Conservation (phyloP, 2,797 vertebrate species). For the Coendou prehensilis region DNA sequence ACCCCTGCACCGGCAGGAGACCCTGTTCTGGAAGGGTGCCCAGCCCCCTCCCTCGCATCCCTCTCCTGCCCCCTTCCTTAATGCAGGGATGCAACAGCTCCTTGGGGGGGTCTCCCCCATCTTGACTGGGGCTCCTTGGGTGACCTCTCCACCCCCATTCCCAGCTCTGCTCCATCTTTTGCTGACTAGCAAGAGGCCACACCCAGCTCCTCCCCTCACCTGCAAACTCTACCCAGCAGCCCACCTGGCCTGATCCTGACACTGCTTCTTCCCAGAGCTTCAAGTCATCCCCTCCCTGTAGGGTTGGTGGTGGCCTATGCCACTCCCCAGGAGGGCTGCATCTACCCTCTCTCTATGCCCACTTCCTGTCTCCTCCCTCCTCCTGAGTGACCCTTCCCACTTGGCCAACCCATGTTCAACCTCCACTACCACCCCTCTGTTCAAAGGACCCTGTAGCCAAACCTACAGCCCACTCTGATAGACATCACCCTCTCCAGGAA, state of each 20-base stretch:
- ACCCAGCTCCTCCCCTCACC: neutral
- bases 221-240: neutral
- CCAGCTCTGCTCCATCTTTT: neutral
- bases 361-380: neutral
- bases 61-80: too few relatives aligned
- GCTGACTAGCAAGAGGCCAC: neutral
- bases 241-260: neutral
- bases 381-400: neutral
- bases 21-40: neutral
- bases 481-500: slow-evolving; percentile 51
- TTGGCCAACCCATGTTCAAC: fast-evolving
- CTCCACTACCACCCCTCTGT: neutral
- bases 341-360: neutral
- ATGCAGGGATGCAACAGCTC: neutral
- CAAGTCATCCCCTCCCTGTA: neutral
- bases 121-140: neutral
- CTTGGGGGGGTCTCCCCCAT: neutral
- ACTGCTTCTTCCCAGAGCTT: neutral
- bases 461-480: too few relatives aligned
- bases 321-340: neutral
- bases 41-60: neutral
- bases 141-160: neutral
- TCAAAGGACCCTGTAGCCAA: neutral
- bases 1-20: fast-evolving
- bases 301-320: neutral